Percentiles rank a stretch among this genome's conserved stretches.
These are phyloP conservation scores for Drosophila yakuba DNA, from an alignment of 1,140 invertebrate genomes.

Conservation along the genomic window DNA sequence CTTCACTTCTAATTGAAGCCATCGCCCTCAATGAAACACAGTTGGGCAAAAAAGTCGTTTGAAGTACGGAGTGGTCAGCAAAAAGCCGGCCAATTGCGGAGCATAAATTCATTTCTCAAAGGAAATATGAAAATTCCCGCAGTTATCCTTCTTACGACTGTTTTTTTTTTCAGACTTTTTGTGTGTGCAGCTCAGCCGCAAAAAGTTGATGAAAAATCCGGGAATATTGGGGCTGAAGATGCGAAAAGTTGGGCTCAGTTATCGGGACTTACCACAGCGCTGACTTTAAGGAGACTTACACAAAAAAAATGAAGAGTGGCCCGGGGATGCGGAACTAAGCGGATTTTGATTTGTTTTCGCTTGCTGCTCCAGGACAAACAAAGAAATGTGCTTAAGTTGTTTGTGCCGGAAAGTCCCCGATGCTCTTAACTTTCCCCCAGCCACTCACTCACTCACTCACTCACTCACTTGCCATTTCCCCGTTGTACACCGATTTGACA, in stretches of 20 bases:
- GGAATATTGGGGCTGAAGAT: slow-evolving; percentile 6
- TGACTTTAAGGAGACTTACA: slow-evolving; percentile 52
- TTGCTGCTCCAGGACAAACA: slow-evolving; percentile 24
- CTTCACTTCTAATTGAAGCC: slow-evolving; percentile 31
- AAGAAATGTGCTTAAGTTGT: slow-evolving; percentile 59
- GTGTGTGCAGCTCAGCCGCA: slow-evolving; percentile 17
- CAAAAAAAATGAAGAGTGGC: neutral
- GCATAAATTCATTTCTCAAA: slow-evolving; percentile 32
- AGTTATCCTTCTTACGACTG: slow-evolving; percentile 26
- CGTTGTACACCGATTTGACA: slow-evolving; percentile 37
- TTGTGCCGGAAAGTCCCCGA: slow-evolving; percentile 59
- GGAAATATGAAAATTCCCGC: slow-evolving; percentile 50
- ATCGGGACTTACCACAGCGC: slow-evolving; percentile 41
- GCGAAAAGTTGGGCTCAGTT: slow-evolving; percentile 38
- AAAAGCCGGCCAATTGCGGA: slow-evolving; percentile 26
- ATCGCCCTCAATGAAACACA: neutral
- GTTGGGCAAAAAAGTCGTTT: slow-evolving; percentile 16
- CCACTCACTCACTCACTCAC: neutral
- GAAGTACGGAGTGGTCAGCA: slow-evolving; percentile 12
- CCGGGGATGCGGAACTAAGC: slow-evolving; percentile 45
- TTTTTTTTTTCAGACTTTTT: slow-evolving; percentile 15
- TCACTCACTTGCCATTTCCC: neutral
- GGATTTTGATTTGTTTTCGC: slow-evolving; percentile 74
- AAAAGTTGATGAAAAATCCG: slow-evolving; percentile 23
- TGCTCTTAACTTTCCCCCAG: slow-evolving; percentile 54